phyloP scores from a whole-genome alignment of 2,888 invertebrate species.

The Colletes collaris region DNA sequence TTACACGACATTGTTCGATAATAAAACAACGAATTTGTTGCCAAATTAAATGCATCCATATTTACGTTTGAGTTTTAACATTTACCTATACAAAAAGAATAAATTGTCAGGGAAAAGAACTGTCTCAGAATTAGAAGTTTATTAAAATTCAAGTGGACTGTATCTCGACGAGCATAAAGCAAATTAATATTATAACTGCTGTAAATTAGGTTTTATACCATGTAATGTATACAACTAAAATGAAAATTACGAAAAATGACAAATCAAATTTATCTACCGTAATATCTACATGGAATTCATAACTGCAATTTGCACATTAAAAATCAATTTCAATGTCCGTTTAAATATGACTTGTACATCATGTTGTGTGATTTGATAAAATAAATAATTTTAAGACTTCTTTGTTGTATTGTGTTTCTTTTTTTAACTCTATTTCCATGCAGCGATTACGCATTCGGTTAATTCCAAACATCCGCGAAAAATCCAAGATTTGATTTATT shows the following conservation, averaged over 20 bases:
- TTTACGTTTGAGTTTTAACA: conserved; percentile 53
- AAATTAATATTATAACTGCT: conserved; percentile 54
- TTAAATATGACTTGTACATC: conserved; percentile 71
- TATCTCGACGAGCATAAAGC: conserved; percentile 45
- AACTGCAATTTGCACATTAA: conserved; percentile 48
- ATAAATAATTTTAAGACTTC: conserved; percentile 69
- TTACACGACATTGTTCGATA: conserved; percentile 26
- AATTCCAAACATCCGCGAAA: no score
- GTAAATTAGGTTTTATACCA: conserved; percentile 75
- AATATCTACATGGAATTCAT: conserved; percentile 59
- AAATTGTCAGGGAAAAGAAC: conserved; percentile 21
- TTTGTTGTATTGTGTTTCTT: conserved; percentile 8
- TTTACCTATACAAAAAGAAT: conserved; percentile 65
- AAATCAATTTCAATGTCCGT: conserved; percentile 55
- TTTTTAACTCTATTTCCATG: background rate
- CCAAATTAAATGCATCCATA: conserved; percentile 62
- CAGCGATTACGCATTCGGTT: no score
- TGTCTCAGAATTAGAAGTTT: conserved; percentile 5
- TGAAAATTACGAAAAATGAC: conserved; percentile 44
- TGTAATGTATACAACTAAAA: conserved; percentile 60
- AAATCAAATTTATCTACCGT: conserved; percentile 64
- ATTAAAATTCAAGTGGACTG: conserved; percentile 30
- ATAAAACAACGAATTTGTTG: conserved; percentile 72
- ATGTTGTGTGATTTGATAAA: conserved; percentile 75
- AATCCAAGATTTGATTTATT: no score